phyloP scores from a whole-genome alignment of 2,113 vertebrate species.

The Hiodon alosoides region DNA sequence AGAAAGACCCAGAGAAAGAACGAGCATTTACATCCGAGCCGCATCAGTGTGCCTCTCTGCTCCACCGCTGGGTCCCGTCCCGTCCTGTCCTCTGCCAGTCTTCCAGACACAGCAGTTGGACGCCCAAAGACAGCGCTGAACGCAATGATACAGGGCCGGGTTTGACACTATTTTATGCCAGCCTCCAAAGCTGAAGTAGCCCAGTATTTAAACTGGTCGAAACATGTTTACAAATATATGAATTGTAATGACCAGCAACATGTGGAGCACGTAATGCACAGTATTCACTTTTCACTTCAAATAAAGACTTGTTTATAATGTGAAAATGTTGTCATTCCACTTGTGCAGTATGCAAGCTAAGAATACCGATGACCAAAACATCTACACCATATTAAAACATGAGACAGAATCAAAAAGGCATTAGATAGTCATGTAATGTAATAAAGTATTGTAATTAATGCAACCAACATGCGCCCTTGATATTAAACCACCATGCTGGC shows the following conservation, averaged over 20 bases:
- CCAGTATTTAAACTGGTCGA: background rate
- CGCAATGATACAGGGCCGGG: too few relatives aligned
- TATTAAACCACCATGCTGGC: too few relatives aligned
- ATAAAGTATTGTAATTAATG: too few relatives aligned
- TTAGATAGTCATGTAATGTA: too few relatives aligned
- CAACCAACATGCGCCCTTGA: too few relatives aligned
- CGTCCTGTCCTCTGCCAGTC: background rate
- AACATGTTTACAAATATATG: slow-evolving; percentile 18
- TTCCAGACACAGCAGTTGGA: background rate
- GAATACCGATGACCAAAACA: background rate
- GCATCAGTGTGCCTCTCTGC: slow-evolving; percentile 26
- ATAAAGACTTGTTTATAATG: slow-evolving; percentile 27
- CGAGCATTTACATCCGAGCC: background rate
- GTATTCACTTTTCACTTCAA: slow-evolving; percentile 5
- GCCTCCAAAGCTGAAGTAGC: background rate
- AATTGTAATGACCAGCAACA: slow-evolving; percentile 17
- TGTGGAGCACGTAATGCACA: background rate
- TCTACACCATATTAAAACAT: too few relatives aligned
- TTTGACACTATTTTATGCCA: background rate
- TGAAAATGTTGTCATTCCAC: background rate
- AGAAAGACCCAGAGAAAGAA: background rate
- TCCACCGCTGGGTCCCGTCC: background rate
- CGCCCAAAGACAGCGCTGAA: background rate
- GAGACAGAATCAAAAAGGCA: too few relatives aligned
- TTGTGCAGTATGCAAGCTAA: background rate